phyloP scores from a whole-genome alignment of 2,888 invertebrate genomes.

The Linnaemya tessellans region DNA sequence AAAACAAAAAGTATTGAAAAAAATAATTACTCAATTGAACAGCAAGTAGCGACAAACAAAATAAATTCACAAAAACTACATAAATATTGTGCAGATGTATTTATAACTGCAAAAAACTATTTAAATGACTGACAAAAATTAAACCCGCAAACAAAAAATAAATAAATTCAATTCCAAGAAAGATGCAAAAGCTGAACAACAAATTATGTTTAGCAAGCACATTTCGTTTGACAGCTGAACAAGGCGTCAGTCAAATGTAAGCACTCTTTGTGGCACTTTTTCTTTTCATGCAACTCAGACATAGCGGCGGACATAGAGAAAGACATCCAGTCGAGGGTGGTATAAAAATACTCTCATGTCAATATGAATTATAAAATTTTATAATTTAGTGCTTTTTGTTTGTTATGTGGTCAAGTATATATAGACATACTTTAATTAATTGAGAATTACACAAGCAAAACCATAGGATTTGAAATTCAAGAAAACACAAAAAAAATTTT shows the following conservation, averaged over 20 bases:
- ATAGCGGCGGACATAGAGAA: not conserved
- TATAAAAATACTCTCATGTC: not conserved
- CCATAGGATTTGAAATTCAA: too few species aligned
- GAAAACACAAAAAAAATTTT: too few species aligned
- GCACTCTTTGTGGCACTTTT: not conserved
- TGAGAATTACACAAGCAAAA: too few species aligned
- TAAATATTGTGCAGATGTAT: slow-evolving; percentile 41
- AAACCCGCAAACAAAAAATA: not conserved
- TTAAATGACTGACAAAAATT: slow-evolving; percentile 59
- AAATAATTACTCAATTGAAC: slow-evolving; percentile 38
- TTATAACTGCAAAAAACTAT: slow-evolving; percentile 55
- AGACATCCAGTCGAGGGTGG: not conserved
- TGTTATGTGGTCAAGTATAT: too few species aligned
- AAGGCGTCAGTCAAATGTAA: slow-evolving; percentile 6
- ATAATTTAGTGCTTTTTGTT: too few species aligned
- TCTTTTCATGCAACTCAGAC: not conserved
- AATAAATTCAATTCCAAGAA: slow-evolving; percentile 5
- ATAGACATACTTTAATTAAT: too few species aligned
- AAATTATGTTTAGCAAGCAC: slow-evolving; percentile 30
- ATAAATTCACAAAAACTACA: slow-evolving; percentile 22
- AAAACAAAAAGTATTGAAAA: too few species aligned
- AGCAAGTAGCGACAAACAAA: slow-evolving; percentile 36
- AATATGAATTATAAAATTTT: not conserved
- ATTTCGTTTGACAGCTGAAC: not conserved
- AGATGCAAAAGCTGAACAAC: not conserved